Evolutionary conservation across 2,797 vertebrate species (phyloP).

Genomic region (Vipera ursinii): DNA sequence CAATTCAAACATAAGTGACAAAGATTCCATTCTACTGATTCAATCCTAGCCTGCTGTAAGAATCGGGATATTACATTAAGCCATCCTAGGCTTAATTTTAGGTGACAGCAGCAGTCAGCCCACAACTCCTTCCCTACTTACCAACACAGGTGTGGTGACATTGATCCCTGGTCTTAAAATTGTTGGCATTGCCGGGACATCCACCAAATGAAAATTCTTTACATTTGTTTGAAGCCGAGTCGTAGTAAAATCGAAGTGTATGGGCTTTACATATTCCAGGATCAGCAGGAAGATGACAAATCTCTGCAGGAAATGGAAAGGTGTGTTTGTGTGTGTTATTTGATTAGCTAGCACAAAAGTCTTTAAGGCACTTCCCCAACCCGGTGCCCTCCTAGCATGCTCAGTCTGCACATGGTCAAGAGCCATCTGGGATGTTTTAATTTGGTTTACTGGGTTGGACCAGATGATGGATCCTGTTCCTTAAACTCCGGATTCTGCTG

Average conservation of each 20-base stretch:
- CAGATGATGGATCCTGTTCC: no score
- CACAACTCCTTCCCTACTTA: background rate
- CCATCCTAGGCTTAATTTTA: background rate
- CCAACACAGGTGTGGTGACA: background rate
- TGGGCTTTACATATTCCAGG: rapidly evolving
- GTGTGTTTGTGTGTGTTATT: no score
- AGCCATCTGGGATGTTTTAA: no score
- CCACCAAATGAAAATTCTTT: background rate
- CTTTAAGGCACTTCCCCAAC: no score
- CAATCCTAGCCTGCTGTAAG: background rate
- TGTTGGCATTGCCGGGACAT: background rate
- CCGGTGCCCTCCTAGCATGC: no score
- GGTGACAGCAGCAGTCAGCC: background rate
- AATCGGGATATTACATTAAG: background rate
- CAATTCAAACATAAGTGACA: background rate
- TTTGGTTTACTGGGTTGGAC: no score
- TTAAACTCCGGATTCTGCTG: no score
- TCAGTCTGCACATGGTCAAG: no score
- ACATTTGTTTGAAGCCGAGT: rapidly evolving
- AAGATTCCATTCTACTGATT: no score
- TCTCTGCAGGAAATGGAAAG: background rate
- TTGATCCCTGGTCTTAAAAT: background rate
- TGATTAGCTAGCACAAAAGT: background rate
- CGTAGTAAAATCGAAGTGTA: background rate
- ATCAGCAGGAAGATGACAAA: background rate